These are phyloP conservation scores for Zaprionus vittiger DNA, from an alignment of 1,140 invertebrate species.

Conservation along the genomic window DNA sequence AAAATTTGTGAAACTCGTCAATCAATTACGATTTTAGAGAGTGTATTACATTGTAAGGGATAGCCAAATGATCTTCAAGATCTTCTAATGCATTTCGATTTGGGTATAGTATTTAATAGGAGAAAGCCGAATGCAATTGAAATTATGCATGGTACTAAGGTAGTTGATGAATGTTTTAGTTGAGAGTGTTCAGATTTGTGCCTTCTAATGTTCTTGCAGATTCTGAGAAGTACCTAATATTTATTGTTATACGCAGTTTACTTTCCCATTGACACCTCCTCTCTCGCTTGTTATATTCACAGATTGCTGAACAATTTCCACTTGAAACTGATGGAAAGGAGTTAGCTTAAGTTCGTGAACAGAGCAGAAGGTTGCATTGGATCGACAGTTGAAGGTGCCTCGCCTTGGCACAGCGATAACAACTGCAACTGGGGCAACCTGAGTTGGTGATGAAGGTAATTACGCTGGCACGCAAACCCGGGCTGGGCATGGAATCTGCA, in stretches of 20 bases:
- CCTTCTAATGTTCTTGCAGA: no score
- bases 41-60: no score
- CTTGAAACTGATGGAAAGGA: not conserved
- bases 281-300: no score
- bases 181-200: no score
- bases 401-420: not conserved
- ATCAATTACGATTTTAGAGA: not conserved
- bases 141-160: no score
- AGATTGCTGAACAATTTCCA: not conserved
- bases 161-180: no score
- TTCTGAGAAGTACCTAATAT: not conserved
- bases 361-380: slow-evolving; percentile 1
- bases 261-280: not conserved
- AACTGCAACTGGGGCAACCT: not conserved
- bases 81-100: no score
- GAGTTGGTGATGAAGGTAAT: slow-evolving; percentile 23
- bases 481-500: not conserved
- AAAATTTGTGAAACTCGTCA: not conserved
- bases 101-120: no score
- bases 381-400: not conserved
- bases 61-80: no score
- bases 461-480: slow-evolving; percentile 40
- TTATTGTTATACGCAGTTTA: no score
- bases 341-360: not conserved
- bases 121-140: no score